Evolutionary conservation across 2,888 invertebrate genomes (phyloP).

Genomic region (Escarpia spicata): DNA sequence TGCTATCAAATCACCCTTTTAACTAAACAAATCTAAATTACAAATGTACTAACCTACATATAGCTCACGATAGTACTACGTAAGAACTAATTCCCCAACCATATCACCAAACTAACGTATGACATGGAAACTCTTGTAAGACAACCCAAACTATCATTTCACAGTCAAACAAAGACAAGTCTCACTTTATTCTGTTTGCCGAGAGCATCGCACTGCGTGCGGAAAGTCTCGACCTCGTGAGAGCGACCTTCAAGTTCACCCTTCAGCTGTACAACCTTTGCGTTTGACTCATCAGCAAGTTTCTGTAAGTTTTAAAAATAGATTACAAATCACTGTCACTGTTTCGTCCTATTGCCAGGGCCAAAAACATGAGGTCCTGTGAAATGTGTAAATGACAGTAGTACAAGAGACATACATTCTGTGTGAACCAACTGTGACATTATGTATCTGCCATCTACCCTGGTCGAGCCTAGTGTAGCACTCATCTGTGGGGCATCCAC

Average conservation of each 20-base stretch:
- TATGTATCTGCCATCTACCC: too few species aligned
- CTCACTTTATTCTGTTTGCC: constrained; percentile 16
- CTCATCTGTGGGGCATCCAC: too few species aligned
- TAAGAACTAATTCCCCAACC: not conserved
- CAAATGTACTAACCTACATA: not conserved
- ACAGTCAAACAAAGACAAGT: not conserved
- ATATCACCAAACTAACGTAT: not conserved
- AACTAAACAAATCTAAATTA: not conserved
- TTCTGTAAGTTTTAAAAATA: not conserved
- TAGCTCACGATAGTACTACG: not conserved
- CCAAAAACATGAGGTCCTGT: not conserved
- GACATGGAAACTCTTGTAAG: not conserved
- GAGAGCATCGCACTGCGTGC: not conserved
- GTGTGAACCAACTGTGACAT: too few species aligned
- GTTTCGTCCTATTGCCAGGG: not conserved
- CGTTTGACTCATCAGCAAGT: not conserved
- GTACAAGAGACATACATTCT: too few species aligned
- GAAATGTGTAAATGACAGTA: not conserved
- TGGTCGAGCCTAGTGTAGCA: too few species aligned
- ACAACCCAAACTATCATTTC: not conserved
- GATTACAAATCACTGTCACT: not conserved
- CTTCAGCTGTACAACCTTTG: not conserved
- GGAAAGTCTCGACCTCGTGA: not conserved
- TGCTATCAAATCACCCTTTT: not conserved
- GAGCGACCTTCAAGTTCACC: not conserved